Conservation (phyloP, 2,797 vertebrate genomes). For the Eptatretus atami region DNA sequence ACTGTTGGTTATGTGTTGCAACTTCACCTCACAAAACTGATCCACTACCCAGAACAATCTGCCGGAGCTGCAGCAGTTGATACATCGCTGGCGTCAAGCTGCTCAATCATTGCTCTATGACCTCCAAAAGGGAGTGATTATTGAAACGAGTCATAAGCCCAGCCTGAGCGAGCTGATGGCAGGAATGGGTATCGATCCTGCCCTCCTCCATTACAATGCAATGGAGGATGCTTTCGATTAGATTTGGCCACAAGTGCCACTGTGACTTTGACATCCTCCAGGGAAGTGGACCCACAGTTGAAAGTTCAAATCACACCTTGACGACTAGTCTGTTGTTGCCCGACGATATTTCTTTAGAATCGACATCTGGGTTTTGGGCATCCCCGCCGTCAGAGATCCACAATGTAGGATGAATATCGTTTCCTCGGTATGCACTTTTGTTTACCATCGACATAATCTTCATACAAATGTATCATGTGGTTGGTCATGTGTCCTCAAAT, state of each 20-base stretch:
- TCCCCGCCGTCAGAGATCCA: too few species aligned
- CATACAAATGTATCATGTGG: too few species aligned
- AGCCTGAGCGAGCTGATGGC: conserved; percentile 1
- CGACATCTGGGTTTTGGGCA: too few species aligned
- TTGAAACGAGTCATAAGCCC: neutral
- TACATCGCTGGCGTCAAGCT: neutral
- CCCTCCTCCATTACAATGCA: conserved; percentile 4
- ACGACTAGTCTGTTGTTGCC: too few species aligned
- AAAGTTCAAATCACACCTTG: too few species aligned
- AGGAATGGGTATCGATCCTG: conserved; percentile 5
- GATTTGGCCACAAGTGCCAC: neutral
- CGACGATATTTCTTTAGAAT: too few species aligned
- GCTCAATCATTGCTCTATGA: neutral
- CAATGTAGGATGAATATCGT: too few species aligned
- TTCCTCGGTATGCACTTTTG: too few species aligned
- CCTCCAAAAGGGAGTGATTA: neutral
- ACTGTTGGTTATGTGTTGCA: neutral
- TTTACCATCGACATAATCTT: too few species aligned
- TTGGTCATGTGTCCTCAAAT: too few species aligned
- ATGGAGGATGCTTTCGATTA: neutral
- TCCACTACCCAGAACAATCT: neutral
- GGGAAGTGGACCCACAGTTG: too few species aligned
- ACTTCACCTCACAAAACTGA: neutral
- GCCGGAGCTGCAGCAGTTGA: neutral
- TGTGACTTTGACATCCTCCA: neutral